Percentiles rank a stretch among this genome's conserved stretches.
Conservation (phyloP, 2,797 vertebrate species). For the Dermochelys coriacea region DNA sequence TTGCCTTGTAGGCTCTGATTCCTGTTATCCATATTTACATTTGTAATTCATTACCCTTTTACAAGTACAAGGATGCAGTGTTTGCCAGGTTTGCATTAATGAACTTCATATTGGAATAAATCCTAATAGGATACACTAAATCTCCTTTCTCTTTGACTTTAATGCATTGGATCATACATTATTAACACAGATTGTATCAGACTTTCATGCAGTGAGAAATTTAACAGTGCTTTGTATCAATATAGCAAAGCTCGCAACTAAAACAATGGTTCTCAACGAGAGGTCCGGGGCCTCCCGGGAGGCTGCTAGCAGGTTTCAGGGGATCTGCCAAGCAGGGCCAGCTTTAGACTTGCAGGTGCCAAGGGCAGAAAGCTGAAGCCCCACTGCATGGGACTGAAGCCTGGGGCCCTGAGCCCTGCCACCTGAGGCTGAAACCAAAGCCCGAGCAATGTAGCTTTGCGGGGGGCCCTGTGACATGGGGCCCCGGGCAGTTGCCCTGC, state of each 20-base stretch:
- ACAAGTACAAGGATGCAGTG: conserved; percentile 6
- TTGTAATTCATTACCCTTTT: conserved; percentile 58
- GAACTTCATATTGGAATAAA: conserved; percentile 1
- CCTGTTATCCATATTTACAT: conserved; percentile 22
- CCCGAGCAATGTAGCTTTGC: too few species aligned
- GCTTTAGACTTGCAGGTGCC: too few species aligned
- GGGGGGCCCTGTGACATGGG: too few species aligned
- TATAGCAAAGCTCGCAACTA: background rate
- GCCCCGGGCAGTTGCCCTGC: too few species aligned
- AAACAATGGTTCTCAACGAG: background rate
- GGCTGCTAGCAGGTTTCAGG: too few species aligned
- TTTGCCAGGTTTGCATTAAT: conserved; percentile 43
- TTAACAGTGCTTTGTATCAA: background rate
- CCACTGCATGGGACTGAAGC: too few species aligned
- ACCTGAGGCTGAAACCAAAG: too few species aligned
- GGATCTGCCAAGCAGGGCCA: too few species aligned
- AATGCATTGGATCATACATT: conserved; percentile 27
- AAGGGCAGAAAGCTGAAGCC: too few species aligned
- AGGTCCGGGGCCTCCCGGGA: too few species aligned
- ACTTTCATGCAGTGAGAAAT: conserved; percentile 30
- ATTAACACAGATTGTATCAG: background rate
- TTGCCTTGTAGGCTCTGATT: conserved; percentile 51
- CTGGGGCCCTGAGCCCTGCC: too few species aligned
- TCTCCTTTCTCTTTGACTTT: conserved; percentile 6
- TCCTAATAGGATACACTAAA: background rate